Base-by-base conservation (phyloP, 30 jellyfish, hydroid and myxozoan species). In the Hydra vulgaris region DNA sequence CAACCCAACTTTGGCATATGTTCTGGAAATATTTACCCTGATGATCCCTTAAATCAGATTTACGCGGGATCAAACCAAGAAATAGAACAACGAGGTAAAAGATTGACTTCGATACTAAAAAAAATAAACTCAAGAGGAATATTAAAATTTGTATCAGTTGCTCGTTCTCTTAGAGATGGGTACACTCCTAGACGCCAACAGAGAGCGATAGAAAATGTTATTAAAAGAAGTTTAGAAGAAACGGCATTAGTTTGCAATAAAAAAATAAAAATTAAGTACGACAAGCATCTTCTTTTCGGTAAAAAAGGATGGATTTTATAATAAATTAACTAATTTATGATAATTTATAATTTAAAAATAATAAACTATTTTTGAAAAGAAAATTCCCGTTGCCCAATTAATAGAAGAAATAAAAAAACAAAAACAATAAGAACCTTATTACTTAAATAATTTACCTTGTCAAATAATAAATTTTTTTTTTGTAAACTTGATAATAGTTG, bases 111-210 rank as follows among this genome's bases (percentile, higher is more conserved):
- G 16, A 82, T 82, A n/a, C 77, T 82, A 17, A 53, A 54, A 27
- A 23, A 8, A 17, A 71, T 82, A 15, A 26, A 73, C 22, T 18
- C 53, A 0, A 25, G 17, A 15, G 66, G 54, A 19, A 79, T 21
- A 21, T 68, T 70, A 23, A 71, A 70, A 72, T 73, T 71, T 71
- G 23, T 82, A 18, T 56, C 89, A 1, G 72, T 82, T 7, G 89
- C 89, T 17, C 83, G 89, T 18, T 82, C 89, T 4, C 26, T 82
- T 7, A 66, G 89, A 26, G 89, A 82, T 71, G 89, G 89, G 16
- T 82, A 82, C 8, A 82, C 89, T n/a, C 89, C 89, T 1, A 71
- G 89, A 71, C 87, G 25, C 24, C 86, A 68, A 23, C 83, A 82
- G 15, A 22, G 78, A 73, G 21, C 18, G 7, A 82, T 82, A 21